Base-by-base conservation (phyloP, 2,797 vertebrate species). In the Anabacerthia variegaticeps region DNA sequence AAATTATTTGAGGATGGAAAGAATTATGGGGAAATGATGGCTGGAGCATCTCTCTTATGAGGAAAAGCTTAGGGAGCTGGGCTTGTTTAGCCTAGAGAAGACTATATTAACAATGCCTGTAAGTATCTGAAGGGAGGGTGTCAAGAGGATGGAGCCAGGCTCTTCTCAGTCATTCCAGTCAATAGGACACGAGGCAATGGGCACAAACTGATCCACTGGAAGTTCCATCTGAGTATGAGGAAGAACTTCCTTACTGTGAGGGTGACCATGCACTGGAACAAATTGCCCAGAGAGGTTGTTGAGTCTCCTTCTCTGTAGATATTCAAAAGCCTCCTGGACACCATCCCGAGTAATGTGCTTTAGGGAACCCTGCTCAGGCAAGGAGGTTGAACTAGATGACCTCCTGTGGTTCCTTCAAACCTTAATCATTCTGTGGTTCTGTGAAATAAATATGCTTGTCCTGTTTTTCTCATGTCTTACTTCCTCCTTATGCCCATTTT, bases 1-100 rank as follows among this genome's bases (percentile, higher is more conserved):
- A 86, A 92, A 86, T 68, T 79, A 69, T 67, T 91, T 62, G 61
- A 89, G 41, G 21, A 39, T 94, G 89, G 85, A 95, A 96, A 92
- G 14, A 81, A 91, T 65, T 82, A 94, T 17, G 12, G 17, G 30
- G 43, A 81, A 93, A 79, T 37, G 2, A 66, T 79, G 81, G 67
- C 48, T 67, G 41, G 20, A 79, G 23, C 27, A 61, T 73, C 61
- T 61, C 32, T 79, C 41, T 43, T 73, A 61, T 7, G 27, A 67
- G 74, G 19, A 73, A 73, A 73, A 52, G 27, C 23, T 85, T 41
- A 79, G 36, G 27, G 46, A 73, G 14, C 36, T 73, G 19, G 41
- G 34, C 39, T 10, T 66, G 9, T 85, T 79, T 48, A 61, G 32
- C 52, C 74, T 55, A 62, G 48, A 23, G 17, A 85, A n/a, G 36